Evolutionary conservation across 2,797 vertebrate genomes (phyloP), one percentile per base, ranked within the genome.

Genomic region (Acanthiza pusilla): DNA sequence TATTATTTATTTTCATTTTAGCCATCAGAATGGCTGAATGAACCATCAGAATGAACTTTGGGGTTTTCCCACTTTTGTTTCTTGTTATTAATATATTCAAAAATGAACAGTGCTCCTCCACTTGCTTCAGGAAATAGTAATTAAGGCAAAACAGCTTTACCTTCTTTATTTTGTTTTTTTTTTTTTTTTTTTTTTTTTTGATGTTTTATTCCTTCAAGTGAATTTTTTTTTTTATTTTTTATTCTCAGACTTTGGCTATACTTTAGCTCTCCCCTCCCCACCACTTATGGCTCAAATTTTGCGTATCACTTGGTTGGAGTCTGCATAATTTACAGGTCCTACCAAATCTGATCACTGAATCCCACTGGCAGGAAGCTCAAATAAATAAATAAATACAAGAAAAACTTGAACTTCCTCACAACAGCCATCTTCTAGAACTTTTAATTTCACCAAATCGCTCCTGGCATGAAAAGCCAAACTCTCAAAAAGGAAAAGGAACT

Each of bases 251-350:
- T 73, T 60, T 30, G 32, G 8, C 22, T 76, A 63, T 79, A 53
- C 1, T 79, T 38, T 20, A 72, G 25, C 3, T 36, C 15, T 60
- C 4, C 9, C 8, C 5, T 20, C 5, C 3, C 13, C 8, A 21
- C 5, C 4, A 10, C 4, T 47, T 66, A 38, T 20, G 7, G 29
- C 48, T 91, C 36, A 73, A 38, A 72, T 55, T 68, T 38, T 75
- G 20, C 1, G 1, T 85, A 22, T 76, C 22, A 7, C 23, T 80
- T 53, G 2, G 1, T 0, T 83, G 58, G 10, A 13, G 11, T 62
- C 6, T 27, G 5, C 19, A 27, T 42, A 71, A 71, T 38, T 34
- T 57, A 6, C 13, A 79, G 82, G 3, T 58, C 40, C 27, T 70
- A 38, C 5, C 29, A n/a, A 48, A 10, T 43, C 43, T 83, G 36